Conservation (phyloP, 2,113 vertebrate species). For the Pavo muticus region DNA sequence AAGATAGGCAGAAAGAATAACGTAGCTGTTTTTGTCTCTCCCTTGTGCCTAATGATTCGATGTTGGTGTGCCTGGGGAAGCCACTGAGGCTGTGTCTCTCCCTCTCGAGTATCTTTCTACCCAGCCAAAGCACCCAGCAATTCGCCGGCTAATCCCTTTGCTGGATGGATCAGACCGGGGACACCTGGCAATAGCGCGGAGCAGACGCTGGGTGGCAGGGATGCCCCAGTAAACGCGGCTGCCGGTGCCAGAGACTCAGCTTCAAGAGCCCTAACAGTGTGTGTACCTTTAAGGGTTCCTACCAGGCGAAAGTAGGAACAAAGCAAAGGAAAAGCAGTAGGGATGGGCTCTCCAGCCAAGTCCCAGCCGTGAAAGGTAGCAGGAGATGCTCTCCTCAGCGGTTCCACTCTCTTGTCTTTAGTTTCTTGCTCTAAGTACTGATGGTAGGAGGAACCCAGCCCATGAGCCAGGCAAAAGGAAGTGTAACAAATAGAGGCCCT, state of each 20-base stretch:
- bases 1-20: background rate
- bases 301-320: background rate
- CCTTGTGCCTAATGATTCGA: background rate
- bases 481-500: background rate
- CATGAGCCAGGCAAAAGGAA: background rate
- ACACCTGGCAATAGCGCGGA: background rate
- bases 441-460: background rate
- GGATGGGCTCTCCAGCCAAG: background rate
- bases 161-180: background rate
- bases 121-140: background rate
- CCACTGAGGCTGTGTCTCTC: background rate
- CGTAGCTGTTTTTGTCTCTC: background rate
- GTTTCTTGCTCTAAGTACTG: background rate
- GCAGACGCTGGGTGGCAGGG: slow-evolving; percentile 40
- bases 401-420: background rate
- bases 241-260: too few species aligned
- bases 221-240: background rate
- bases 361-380: background rate
- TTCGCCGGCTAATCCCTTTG: too few species aligned
- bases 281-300: background rate
- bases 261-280: too few species aligned
- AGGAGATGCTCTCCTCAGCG: background rate
- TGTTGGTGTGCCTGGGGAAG: fast-evolving
- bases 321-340: background rate
- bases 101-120: fast-evolving